phyloP scores from a whole-genome alignment of 1,140 invertebrate species.

The Danaus plexippus region DNA sequence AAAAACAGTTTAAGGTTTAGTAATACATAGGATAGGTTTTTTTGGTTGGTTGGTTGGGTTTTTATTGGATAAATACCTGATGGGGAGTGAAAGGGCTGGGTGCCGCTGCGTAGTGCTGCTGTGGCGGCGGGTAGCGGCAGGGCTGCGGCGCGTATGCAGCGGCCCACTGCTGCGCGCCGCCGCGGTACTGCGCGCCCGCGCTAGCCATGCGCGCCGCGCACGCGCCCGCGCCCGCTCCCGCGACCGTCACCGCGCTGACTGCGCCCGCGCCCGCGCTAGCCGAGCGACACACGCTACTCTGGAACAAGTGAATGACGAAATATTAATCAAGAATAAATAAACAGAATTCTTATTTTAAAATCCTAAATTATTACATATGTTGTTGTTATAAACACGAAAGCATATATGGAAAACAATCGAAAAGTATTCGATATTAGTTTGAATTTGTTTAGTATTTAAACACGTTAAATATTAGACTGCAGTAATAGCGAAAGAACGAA shows the following conservation, averaged over 20 bases:
- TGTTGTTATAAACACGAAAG: too few relatives aligned
- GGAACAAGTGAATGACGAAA: constrained; percentile 18
- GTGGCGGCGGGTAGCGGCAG: constrained; percentile 66
- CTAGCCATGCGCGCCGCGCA: constrained; percentile 64
- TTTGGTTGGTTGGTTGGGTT: too few relatives aligned
- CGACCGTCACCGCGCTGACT: constrained; percentile 55
- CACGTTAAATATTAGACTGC: too few relatives aligned
- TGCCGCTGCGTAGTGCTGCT: constrained; percentile 55
- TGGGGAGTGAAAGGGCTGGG: constrained; percentile 59
- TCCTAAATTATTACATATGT: too few relatives aligned
- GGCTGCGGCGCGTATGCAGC: constrained; percentile 61
- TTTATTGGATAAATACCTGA: constrained; percentile 35
- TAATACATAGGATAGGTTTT: too few relatives aligned
- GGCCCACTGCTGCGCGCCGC: constrained; percentile 61
- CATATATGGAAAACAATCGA: too few relatives aligned
- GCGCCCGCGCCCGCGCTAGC: constrained; percentile 29
- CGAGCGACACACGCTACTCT: constrained; percentile 60
- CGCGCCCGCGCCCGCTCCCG: constrained; percentile 45
- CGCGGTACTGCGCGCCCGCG: constrained; percentile 65
- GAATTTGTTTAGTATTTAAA: too few relatives aligned
- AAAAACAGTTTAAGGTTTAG: too few relatives aligned
- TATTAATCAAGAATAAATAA: neutral
- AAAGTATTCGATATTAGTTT: too few relatives aligned
- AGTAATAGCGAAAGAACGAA: too few relatives aligned
- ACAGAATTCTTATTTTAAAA: too few relatives aligned